Conservation (phyloP, 1,140 invertebrate genomes). For the Philotrypesis tridentata region DNA sequence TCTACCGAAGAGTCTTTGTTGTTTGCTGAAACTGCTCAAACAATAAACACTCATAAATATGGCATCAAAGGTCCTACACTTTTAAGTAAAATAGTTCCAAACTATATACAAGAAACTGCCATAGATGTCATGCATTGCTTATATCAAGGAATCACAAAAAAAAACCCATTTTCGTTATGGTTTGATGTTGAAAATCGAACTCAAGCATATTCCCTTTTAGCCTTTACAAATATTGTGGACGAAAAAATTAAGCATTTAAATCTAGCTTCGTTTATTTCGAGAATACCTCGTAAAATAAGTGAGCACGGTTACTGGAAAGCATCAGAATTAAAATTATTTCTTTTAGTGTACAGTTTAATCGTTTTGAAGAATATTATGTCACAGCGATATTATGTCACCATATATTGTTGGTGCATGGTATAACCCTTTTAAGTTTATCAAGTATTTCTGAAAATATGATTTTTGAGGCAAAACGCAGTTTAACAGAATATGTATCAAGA, state of each 20-base stretch:
- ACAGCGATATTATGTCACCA: constrained; percentile 46
- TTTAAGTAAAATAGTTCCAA: too few species aligned
- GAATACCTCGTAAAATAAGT: not conserved
- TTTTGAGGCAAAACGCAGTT: not conserved
- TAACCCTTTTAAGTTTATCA: constrained; percentile 23
- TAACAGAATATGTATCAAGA: not conserved
- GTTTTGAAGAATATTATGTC: constrained; percentile 43
- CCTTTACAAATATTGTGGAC: too few species aligned
- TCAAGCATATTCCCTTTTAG: too few species aligned
- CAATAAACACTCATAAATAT: too few species aligned
- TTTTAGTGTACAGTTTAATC: not conserved
- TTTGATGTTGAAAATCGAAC: too few species aligned
- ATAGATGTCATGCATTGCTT: too few species aligned
- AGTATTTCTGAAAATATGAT: not conserved
- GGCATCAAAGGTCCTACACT: too few species aligned
- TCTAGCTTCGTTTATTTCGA: constrained; percentile 28
- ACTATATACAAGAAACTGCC: too few species aligned
- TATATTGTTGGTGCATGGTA: constrained; percentile 47
- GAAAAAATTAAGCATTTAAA: constrained; percentile 17
- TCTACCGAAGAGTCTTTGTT: too few species aligned
- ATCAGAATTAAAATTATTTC: not conserved
- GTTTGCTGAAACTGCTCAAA: too few species aligned
- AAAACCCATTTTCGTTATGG: too few species aligned
- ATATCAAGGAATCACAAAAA: too few species aligned
- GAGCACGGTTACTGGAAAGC: constrained; percentile 32